Conservation (phyloP, 2,888 invertebrate genomes). For the Empis stercorea region DNA sequence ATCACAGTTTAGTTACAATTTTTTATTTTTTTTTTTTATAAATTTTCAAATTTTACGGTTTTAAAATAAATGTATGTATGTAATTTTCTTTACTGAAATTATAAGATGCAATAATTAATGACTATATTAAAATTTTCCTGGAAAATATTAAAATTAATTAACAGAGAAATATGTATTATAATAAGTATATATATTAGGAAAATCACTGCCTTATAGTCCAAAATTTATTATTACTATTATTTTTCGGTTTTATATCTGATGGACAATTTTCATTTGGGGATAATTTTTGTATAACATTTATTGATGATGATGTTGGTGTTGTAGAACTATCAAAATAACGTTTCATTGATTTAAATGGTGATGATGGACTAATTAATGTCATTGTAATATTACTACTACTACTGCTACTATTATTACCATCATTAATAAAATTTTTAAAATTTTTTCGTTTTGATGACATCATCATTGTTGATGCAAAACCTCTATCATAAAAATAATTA, state of each 20-base stretch:
- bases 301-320: too few species aligned
- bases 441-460: background rate
- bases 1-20: too few species aligned
- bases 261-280: background rate
- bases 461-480: background rate
- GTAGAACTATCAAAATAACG: conserved; percentile 3
- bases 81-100: too few species aligned
- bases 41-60: too few species aligned
- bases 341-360: conserved; percentile 7
- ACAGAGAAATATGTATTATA: too few species aligned
- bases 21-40: too few species aligned
- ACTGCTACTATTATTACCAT: background rate
- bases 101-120: too few species aligned
- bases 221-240: conserved; percentile 3
- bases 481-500: conserved; percentile 50
- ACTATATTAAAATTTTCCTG: too few species aligned
- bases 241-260: conserved; percentile 4
- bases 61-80: too few species aligned
- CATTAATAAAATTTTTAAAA: too few species aligned
- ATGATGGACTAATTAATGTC: conserved; percentile 5
- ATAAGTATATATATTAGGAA: too few species aligned
- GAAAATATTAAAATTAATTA: too few species aligned
- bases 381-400: conserved; percentile 4
- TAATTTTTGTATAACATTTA: conserved; percentile 5
- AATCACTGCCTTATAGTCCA: conserved; percentile 10